Base-by-base conservation (phyloP, 92 coral and sea anemone species). In the Palythoa grandiflora region DNA sequence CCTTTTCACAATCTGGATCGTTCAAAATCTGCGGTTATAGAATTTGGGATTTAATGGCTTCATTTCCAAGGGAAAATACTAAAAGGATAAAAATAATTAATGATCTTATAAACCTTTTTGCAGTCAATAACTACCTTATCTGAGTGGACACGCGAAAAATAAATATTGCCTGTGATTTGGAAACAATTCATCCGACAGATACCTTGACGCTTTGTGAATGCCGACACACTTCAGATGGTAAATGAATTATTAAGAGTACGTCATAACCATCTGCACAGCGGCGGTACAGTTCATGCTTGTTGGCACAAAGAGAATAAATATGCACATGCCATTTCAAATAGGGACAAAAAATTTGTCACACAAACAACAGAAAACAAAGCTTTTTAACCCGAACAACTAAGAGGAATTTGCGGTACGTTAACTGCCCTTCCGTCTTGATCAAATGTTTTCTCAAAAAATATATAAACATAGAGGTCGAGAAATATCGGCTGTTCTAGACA, bases 121-220 rank as follows among this genome's bases (percentile, higher is more conserved):
- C 20, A 63, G 86, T 20, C 44, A 81, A 68, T 81, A 37, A 51
- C 86, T 68, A 48, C 19, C 71, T 65, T 71, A 28, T 44, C 76
- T 36, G 74, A 63, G 73, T 48, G 15, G 86, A 81, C 86, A 81
- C 86, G 28, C 86, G 75, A 81, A 65, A 81, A 81, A 81, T 21
- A 81, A 81, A 81, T 81, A 81, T 81, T 47, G 86, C 47, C 86
- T 66, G 75, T 81, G 86, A 66, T 66, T 80, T 63, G 85, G 85
- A 80, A 80, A 44, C 86, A 65, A 81, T 81, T 81, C 75, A 80
- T 77, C 75, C 75, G 86, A 81, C 74, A 81, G 86, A 81, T 48
- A 44, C 28, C 74, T 66, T 81, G 12, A 74, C 74, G 75, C 86
- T 81, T 81, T 81, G 86, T 65, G 14, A 66, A 36, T 65, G 86